Percentiles rank a stretch among this genome's conserved stretches.
Conservation (phyloP, 2,888 invertebrate genomes). For the Alitta virens region DNA sequence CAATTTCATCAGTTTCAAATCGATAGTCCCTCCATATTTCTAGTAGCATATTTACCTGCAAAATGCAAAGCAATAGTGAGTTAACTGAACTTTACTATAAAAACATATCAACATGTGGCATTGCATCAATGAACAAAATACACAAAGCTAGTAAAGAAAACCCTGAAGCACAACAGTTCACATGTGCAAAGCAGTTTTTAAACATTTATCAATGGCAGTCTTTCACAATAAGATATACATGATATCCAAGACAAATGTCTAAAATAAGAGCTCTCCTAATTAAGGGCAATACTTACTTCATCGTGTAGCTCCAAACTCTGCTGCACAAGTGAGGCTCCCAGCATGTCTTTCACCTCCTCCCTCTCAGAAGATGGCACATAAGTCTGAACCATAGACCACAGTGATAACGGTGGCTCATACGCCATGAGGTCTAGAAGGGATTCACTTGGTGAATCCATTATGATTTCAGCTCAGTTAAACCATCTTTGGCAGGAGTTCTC, state of each 20-base stretch:
- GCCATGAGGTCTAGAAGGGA: slow-evolving; percentile 6
- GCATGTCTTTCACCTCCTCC: slow-evolving; percentile 49
- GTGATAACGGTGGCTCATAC: slow-evolving; percentile 50
- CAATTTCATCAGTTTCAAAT: slow-evolving; percentile 36
- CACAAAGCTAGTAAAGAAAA: too few relatives aligned
- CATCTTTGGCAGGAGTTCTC: too few relatives aligned
- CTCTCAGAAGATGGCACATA: slow-evolving; percentile 45
- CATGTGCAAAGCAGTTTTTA: too few relatives aligned
- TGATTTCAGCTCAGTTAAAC: too few relatives aligned
- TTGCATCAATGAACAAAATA: too few relatives aligned
- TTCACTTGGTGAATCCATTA: slow-evolving; percentile 2
- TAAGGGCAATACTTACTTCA: slow-evolving; percentile 40
- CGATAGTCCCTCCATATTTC: slow-evolving; percentile 53
- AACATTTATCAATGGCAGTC: too few relatives aligned
- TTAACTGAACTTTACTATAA: too few relatives aligned
- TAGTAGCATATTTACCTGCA: slow-evolving; percentile 48
- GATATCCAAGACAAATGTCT: neutral
- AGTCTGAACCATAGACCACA: slow-evolving; percentile 53
- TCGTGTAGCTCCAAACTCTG: slow-evolving; percentile 50
- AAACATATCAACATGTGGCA: too few relatives aligned
- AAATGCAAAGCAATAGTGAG: too few relatives aligned
- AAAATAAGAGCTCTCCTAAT: neutral
- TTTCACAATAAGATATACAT: too few relatives aligned
- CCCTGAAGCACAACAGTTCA: too few relatives aligned
- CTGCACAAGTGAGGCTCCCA: slow-evolving; percentile 51